phyloP scores from a whole-genome alignment of 2,113 vertebrate species.

The Tiliqua scincoides region DNA sequence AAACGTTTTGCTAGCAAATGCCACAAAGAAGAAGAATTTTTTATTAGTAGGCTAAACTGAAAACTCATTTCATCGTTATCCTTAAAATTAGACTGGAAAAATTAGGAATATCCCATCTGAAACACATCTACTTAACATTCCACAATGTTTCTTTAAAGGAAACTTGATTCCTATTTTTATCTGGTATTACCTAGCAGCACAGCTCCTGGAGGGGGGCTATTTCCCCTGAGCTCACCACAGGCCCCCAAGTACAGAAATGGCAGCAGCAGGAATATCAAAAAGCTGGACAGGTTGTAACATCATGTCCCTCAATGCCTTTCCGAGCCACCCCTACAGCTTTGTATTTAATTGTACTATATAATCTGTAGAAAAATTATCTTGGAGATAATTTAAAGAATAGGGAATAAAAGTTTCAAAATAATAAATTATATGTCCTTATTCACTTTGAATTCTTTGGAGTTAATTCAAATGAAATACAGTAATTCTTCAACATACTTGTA shows the following conservation, averaged over 20 bases:
- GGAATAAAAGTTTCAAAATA: no score
- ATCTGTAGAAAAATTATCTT: no score
- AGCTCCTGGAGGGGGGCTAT: no score
- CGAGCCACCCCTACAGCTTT: no score
- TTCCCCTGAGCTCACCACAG: no score
- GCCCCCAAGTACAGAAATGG: no score
- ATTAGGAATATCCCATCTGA: background rate
- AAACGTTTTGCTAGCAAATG: background rate
- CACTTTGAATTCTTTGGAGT: background rate
- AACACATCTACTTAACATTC: background rate
- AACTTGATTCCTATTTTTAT: background rate
- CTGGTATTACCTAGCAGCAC: no score
- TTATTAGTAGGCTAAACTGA: accelerated
- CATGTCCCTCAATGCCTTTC: no score
- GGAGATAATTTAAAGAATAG: no score
- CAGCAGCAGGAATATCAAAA: no score
- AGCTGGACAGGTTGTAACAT: no score
- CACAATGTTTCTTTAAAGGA: background rate
- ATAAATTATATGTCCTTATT: background rate
- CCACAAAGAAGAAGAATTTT: background rate
- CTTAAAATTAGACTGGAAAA: slow-evolving; percentile 24
- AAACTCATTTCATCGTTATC: background rate
- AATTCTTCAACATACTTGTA: background rate
- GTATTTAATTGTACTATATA: no score
- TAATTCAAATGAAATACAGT: background rate